phyloP scores from a whole-genome alignment of 30 jellyfish, hydroid and myxozoan genomes.

The Pelagia noctiluca region DNA sequence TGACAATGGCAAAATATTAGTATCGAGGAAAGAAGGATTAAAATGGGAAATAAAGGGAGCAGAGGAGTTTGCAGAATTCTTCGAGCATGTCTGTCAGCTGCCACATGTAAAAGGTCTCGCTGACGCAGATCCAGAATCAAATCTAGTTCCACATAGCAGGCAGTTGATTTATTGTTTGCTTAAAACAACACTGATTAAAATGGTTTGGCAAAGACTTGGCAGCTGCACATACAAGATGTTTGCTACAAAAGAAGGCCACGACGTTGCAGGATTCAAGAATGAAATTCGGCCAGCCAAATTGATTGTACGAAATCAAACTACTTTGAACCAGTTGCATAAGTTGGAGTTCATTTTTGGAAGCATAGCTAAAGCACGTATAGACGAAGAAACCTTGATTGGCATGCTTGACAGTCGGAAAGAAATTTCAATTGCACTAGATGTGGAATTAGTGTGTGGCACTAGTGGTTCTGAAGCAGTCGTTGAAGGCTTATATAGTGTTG shows the following conservation, averaged over 20 bases:
- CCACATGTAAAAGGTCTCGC: constrained; percentile 13
- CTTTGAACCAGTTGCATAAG: neutral
- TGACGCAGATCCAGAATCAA: neutral
- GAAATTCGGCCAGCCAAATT: neutral
- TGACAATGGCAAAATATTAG: constrained; percentile 10
- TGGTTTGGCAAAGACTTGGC: neutral
- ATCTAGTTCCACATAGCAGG: neutral
- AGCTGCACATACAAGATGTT: neutral
- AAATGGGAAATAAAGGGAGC: constrained; percentile 26
- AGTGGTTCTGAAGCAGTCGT: too few relatives aligned
- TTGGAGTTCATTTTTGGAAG: neutral
- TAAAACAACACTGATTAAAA: neutral
- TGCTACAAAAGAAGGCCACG: neutral
- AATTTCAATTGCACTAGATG: too few relatives aligned
- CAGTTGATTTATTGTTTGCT: neutral
- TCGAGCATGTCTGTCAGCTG: constrained; percentile 5
- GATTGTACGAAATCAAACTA: neutral
- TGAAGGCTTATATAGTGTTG: too few relatives aligned
- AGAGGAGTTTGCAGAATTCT: constrained; percentile 32
- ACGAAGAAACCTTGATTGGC: too few relatives aligned
- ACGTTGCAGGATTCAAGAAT: neutral
- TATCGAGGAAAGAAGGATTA: neutral
- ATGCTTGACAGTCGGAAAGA: too few relatives aligned
- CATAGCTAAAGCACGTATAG: too few relatives aligned
- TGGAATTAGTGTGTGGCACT: too few relatives aligned